Conservation (phyloP, 2,797 vertebrate genomes). For the Bufotes viridis region DNA sequence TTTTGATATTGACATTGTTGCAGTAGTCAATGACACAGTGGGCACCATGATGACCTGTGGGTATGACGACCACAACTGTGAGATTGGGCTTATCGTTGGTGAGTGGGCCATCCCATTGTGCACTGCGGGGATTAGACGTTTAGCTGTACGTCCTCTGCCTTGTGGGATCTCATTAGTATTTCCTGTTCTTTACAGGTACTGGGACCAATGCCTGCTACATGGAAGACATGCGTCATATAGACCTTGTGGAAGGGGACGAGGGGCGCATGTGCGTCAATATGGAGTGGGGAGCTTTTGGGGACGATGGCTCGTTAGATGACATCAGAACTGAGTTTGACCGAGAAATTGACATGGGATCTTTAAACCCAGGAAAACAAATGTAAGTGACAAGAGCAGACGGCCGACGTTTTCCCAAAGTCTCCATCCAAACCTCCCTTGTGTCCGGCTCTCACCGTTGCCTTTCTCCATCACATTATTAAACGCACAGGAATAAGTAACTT, state of each 20-base stretch:
- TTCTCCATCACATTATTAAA: no score
- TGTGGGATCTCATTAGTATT: rapidly evolving
- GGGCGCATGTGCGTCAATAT: constrained; percentile 96
- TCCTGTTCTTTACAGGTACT: constrained; percentile 77
- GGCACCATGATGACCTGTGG: constrained; percentile 99
- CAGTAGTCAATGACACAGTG: constrained; percentile 94
- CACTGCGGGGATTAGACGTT: neutral
- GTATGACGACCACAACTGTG: constrained; percentile 92
- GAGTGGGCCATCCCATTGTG: constrained; percentile 63
- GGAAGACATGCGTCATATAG: constrained; percentile 96
- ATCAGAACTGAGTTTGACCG: constrained; percentile 88
- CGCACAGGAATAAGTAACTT: no score
- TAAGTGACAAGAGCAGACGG: constrained; percentile 72
- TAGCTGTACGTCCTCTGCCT: neutral
- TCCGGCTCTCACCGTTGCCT: neutral
- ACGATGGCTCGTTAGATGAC: constrained; percentile 85
- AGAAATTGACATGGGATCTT: constrained; percentile 91
- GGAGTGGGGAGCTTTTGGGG: constrained; percentile 97
- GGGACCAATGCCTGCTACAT: constrained; percentile 97
- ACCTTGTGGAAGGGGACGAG: constrained; percentile 90
- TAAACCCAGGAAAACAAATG: constrained; percentile 95
- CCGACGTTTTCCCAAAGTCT: neutral
- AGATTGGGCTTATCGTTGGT: constrained; percentile 96
- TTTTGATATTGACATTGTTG: constrained; percentile 92
- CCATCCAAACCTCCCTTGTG: neutral